Conservation (phyloP, 1,140 invertebrate species). For the Pseudachorutes palmiensis region DNA sequence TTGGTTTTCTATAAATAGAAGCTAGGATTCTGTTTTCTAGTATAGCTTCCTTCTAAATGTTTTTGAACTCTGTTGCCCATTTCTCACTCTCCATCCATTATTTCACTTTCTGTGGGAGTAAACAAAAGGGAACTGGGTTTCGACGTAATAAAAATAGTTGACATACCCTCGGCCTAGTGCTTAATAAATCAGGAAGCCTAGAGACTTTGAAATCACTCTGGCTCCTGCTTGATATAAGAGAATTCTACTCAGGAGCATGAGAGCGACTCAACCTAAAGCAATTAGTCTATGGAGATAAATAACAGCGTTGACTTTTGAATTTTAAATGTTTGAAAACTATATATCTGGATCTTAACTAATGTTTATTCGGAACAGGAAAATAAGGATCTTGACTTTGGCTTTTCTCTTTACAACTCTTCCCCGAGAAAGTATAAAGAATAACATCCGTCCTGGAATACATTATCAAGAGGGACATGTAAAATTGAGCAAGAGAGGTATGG, state of each 20-base stretch:
- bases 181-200: background rate
- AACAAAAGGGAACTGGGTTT: background rate
- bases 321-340: background rate
- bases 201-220: background rate
- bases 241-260: too few relatives aligned
- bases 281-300: background rate
- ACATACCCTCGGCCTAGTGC: background rate
- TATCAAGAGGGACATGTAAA: too few relatives aligned
- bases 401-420: too few relatives aligned
- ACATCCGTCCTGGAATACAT: too few relatives aligned
- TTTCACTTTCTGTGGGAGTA: background rate
- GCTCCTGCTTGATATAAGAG: background rate
- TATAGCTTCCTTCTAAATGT: too few relatives aligned
- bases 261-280: background rate
- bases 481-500: too few relatives aligned
- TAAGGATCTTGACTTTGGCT: too few relatives aligned
- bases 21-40: too few relatives aligned
- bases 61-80: background rate
- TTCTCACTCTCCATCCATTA: background rate
- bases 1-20: background rate
- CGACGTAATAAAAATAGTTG: background rate
- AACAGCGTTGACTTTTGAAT: background rate
- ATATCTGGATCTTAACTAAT: too few relatives aligned
- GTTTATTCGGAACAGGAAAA: too few relatives aligned
- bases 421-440: too few relatives aligned